phyloP scores from a whole-genome alignment of 2,797 vertebrate genomes.

The Ambastaia sidthimunki region DNA sequence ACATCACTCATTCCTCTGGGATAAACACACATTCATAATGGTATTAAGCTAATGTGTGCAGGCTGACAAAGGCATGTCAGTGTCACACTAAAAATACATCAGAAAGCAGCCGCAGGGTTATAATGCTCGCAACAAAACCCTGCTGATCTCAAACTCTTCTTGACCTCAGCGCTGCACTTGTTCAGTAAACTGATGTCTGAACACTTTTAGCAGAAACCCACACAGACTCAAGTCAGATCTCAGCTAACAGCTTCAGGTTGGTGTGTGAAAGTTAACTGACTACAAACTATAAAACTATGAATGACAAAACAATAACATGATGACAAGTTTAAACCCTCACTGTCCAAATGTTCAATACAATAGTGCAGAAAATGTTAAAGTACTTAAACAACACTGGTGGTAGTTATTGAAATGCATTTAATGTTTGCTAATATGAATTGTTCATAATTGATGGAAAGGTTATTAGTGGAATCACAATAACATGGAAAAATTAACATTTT shows the following conservation, averaged over 20 bases:
- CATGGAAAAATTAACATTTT: no score
- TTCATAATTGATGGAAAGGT: no score
- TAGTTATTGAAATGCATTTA: no score
- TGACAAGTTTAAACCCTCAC: no score
- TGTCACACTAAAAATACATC: slow-evolving; percentile 75
- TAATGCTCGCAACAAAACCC: slow-evolving; percentile 67
- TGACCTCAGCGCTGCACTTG: slow-evolving; percentile 57
- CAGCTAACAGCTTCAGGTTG: slow-evolving; percentile 44
- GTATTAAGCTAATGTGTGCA: slow-evolving; percentile 42
- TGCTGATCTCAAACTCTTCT: slow-evolving; percentile 67
- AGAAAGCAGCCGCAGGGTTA: slow-evolving; percentile 67
- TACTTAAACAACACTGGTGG: no score
- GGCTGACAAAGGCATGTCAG: slow-evolving; percentile 59
- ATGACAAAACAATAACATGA: background rate
- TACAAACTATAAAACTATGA: background rate
- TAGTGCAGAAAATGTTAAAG: background rate
- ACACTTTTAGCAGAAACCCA: slow-evolving; percentile 54
- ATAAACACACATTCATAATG: slow-evolving; percentile 66
- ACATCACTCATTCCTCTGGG: background rate
- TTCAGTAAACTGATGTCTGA: slow-evolving; percentile 43
- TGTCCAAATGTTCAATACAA: background rate
- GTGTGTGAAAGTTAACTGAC: no score
- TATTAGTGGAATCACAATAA: no score
- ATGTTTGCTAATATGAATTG: no score
- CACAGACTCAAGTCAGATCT: slow-evolving; percentile 46